Evolutionary conservation across 2,113 vertebrate genomes (phyloP).

Genomic region (Poecile atricapillus): DNA sequence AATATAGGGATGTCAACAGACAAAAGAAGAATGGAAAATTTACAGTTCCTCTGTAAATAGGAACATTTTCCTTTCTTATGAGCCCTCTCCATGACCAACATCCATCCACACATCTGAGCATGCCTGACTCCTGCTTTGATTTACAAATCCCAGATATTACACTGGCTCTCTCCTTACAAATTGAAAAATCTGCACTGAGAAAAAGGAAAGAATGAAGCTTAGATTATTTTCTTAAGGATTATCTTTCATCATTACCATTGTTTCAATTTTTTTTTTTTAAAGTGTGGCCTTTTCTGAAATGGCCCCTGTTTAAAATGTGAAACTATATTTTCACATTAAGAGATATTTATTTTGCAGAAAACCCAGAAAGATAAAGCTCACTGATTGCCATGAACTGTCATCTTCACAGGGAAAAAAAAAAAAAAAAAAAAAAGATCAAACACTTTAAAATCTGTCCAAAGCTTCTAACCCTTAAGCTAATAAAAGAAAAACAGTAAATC

Average conservation of each 20-base stretch:
- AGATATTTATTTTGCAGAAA: constrained; percentile 1
- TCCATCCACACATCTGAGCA: rapidly evolving
- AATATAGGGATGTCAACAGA: not conserved
- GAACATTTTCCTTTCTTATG: not conserved
- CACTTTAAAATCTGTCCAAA: constrained; percentile 15
- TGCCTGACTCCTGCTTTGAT: not conserved
- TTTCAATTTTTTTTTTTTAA: not conserved
- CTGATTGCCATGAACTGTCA: constrained; percentile 14
- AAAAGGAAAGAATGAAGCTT: not conserved
- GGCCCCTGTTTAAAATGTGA: not conserved
- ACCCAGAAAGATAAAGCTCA: constrained; percentile 1
- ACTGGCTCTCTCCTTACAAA: not conserved
- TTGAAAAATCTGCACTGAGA: not conserved
- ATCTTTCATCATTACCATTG: not conserved
- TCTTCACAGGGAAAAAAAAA: not conserved
- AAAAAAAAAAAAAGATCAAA: constrained; percentile 1
- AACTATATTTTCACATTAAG: not conserved
- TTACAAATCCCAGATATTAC: not conserved
- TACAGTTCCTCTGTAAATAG: not conserved
- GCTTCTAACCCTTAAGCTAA: constrained; percentile 35
- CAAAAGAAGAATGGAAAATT: not conserved
- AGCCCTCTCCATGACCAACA: not conserved
- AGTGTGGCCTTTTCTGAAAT: not conserved
- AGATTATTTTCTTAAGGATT: not conserved
- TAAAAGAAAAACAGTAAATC: constrained; percentile 29